Evolutionary conservation across 2,797 vertebrate species (phyloP), one percentile per base, ranked within the genome.

Genomic region (Adrianichthys oophorus): DNA sequence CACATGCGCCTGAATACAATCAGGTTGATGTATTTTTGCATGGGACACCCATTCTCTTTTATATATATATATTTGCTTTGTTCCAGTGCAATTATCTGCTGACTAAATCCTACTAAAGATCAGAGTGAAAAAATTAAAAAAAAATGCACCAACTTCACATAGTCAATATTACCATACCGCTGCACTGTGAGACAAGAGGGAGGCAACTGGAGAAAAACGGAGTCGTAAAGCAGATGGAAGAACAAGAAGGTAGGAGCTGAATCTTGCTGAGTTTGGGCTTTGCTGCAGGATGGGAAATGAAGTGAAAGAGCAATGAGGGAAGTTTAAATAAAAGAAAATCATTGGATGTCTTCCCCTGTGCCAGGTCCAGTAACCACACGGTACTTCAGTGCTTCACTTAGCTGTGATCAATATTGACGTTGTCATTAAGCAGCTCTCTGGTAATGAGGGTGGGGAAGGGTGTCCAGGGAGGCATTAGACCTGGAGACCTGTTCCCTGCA

Each of bases 401-500:
- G 75, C 75, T 77, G 79, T 89, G 86, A 87, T 90, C 88, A 89
- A 82, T 91, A 91, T 88, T 86, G 85, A 90, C 79, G 66, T 85
- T 75, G 86, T 88, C 83, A 90, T 91, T 89, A 91, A 86, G 80
- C 82, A 76, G 85, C 83, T 87, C 86, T 76, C 76, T 72, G 76
- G 84, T 90, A 90, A 91, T 88, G 85, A 90, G 73, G 80, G 71
- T 76, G 68, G 70, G 69, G 74, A 80, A 48, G 76, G 66, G 62
- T 77, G 65, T 87, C 85, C 78, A 82, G 5, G 60, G 85, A 85
- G 71, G 78, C 76, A 86, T 87, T 83, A 88, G 68, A 72, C 73
- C 78, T 76, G 65, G 72, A 60, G 44, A 64, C 65, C 77, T 76
- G 72, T 81, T 59, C 41, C 56, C 44, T 65, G 56, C 71, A 53